Conservation (phyloP, 2,888 invertebrate genomes). For the Diplazon laetatorius region DNA sequence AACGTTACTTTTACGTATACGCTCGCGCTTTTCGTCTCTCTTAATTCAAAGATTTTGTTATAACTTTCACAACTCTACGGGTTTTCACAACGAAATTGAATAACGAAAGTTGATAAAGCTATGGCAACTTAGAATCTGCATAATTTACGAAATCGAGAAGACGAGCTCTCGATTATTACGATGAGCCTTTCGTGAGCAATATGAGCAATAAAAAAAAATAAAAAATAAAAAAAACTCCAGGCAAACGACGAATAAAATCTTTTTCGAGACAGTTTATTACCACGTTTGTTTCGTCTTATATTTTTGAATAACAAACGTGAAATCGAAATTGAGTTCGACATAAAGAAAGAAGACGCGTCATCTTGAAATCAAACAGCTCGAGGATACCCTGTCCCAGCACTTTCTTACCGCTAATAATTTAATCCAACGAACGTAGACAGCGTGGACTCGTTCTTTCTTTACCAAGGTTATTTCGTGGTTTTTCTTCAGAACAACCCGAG, state of each 20-base stretch:
- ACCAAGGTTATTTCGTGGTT: constrained; percentile 44
- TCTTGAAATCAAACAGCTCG: not conserved
- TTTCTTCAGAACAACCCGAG: constrained; percentile 43
- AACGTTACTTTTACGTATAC: constrained; percentile 26
- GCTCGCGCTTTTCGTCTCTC: constrained; percentile 7
- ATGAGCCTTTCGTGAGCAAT: too few species aligned
- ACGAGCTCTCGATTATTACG: not conserved
- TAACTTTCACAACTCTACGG: constrained; percentile 42
- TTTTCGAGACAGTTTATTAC: not conserved
- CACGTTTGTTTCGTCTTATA: not conserved
- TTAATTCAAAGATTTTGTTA: constrained; percentile 38
- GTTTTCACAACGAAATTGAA: not conserved
- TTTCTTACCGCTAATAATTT: constrained; percentile 55
- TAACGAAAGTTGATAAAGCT: not conserved
- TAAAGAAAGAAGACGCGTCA: constrained; percentile 10
- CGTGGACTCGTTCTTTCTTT: constrained; percentile 12
- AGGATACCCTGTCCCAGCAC: constrained; percentile 5
- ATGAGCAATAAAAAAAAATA: too few species aligned
- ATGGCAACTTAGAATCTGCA: constrained; percentile 7
- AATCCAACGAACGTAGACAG: constrained; percentile 37
- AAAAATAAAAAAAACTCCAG: too few species aligned
- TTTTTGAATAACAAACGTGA: not conserved
- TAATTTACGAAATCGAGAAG: constrained; percentile 35
- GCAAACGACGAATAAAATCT: not conserved
- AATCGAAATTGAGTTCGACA: not conserved